Conservation (phyloP, 2,113 vertebrate species). For the Ailurus styani region DNA sequence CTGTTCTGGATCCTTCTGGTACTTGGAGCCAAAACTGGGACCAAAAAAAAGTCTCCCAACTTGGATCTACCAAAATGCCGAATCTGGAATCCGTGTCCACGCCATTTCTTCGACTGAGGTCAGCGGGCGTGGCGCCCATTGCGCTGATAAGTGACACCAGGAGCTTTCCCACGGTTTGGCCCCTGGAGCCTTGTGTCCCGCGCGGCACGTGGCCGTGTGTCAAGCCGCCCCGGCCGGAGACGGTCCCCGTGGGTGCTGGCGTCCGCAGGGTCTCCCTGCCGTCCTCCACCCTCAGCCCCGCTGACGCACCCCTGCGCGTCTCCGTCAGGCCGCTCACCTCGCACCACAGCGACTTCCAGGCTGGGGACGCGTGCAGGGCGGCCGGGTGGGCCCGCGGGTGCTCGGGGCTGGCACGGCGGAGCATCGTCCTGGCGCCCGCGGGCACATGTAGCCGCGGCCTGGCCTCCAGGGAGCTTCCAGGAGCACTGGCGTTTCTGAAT, state of each 20-base stretch:
- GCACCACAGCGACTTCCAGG: not conserved
- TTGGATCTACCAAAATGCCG: not conserved
- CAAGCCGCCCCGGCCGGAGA: too few relatives aligned
- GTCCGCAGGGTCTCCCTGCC: not conserved
- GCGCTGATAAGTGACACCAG: not conserved
- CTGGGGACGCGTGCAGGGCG: too few relatives aligned
- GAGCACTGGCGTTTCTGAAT: not conserved
- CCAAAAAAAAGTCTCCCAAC: not conserved
- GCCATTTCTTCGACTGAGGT: not conserved
- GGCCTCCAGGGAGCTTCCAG: fast-evolving
- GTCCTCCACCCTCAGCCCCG: fast-evolving
- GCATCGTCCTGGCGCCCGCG: fast-evolving
- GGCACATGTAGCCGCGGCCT: fast-evolving
- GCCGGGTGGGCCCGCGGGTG: fast-evolving
- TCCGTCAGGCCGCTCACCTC: too few relatives aligned
- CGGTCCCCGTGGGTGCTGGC: fast-evolving
- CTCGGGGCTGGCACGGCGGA: fast-evolving
- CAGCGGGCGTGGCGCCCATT: fast-evolving
- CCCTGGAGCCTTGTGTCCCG: too few relatives aligned
- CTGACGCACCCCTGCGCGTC: too few relatives aligned
- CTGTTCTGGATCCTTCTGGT: not conserved
- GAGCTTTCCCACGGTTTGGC: not conserved
- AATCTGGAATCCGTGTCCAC: not conserved
- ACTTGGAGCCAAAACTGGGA: not conserved
- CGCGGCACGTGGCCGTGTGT: fast-evolving